A percentile compares a stretch with the other conserved stretches of the same genome.
Conservation (phyloP, 2,888 invertebrate species). For the Boloria euphrosyne region DNA sequence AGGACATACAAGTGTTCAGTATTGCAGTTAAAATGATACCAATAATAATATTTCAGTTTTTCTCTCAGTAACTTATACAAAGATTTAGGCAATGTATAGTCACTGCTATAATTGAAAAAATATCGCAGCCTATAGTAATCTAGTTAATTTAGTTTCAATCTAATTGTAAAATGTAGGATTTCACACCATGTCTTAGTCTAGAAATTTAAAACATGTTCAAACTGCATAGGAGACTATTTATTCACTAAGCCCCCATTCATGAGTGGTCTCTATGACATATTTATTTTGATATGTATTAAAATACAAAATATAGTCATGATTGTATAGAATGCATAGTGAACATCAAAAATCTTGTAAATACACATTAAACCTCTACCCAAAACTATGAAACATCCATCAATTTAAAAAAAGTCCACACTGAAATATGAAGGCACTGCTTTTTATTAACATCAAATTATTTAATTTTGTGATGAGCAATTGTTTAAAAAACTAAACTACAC, state of each 20-base stretch:
- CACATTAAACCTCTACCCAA: constrained; percentile 19
- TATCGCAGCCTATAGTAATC: background rate
- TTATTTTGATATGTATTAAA: constrained; percentile 47
- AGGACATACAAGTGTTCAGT: too few relatives aligned
- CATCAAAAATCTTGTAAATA: constrained; percentile 22
- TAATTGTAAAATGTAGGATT: constrained; percentile 18
- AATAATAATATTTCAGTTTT: background rate
- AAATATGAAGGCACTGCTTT: constrained; percentile 75
- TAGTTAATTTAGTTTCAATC: background rate
- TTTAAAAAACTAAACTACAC: constrained; percentile 37
- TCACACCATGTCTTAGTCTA: constrained; percentile 20
- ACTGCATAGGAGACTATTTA: constrained; percentile 38
- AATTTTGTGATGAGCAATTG: constrained; percentile 50
- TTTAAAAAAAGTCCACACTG: constrained; percentile 54
- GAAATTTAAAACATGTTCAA: constrained; percentile 34
- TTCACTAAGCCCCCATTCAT: constrained; percentile 31
- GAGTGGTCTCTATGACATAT: constrained; percentile 28
- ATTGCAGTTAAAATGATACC: background rate
- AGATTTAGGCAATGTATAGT: too few relatives aligned
- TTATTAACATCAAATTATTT: constrained; percentile 49
- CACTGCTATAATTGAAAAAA: background rate
- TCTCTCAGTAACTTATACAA: background rate
- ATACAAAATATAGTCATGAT: constrained; percentile 42
- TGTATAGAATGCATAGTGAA: constrained; percentile 20
- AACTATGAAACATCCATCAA: constrained; percentile 34